Base-by-base conservation (phyloP, 1,140 invertebrate genomes). In the Euwallacea similis region DNA sequence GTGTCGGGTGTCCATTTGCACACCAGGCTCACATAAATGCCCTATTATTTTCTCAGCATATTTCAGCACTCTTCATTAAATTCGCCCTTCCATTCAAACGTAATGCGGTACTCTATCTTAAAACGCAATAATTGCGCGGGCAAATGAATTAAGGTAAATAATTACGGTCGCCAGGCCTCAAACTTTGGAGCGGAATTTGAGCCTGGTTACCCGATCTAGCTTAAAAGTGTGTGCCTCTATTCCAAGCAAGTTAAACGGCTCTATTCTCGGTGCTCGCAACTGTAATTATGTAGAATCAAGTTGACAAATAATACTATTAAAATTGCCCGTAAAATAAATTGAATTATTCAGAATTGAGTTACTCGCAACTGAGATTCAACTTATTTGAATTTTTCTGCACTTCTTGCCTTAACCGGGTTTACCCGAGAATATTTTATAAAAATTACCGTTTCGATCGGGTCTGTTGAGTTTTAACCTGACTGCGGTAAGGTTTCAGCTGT, bases 261-360 rank as follows among this genome's bases (percentile, higher is more conserved):
- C 54, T 55, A 69, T 74, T 73, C 69, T 69, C 66, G 44, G 64
- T 73, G 46, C 15, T 56, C 53, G 60, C 47, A 61, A 50, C 50
- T 66, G 62, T 73, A 73, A 73, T 73, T 70, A 66, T 66, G 33
- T 41, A 54, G 61, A 58, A 69, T 73, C 66, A 73, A 69, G 66
- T 73, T 69, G 72, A 73, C 62, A 73, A 73, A 73, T 73, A 73
- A 62, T 47, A 66, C 72, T 66, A 69, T 73, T 73, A 73, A 73
- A 62, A 73, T 69, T 67, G 69, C 54, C 61, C 42, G 13, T 33
- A 69, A 59, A 42, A 61, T 69, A 69, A 69, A 73, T 69, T 73
- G 66, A 73, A 73, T 73, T 59, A 73, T 73, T 73, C 54, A 59
- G 63, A 73, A 65, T 69, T 73, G 21, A 33, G 66, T 63, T 64